Percentiles rank a stretch among this genome's conserved stretches.
These are phyloP conservation scores for Addax nasomaculatus DNA, from an alignment of 2,113 vertebrate species.

Conservation along the genomic window DNA sequence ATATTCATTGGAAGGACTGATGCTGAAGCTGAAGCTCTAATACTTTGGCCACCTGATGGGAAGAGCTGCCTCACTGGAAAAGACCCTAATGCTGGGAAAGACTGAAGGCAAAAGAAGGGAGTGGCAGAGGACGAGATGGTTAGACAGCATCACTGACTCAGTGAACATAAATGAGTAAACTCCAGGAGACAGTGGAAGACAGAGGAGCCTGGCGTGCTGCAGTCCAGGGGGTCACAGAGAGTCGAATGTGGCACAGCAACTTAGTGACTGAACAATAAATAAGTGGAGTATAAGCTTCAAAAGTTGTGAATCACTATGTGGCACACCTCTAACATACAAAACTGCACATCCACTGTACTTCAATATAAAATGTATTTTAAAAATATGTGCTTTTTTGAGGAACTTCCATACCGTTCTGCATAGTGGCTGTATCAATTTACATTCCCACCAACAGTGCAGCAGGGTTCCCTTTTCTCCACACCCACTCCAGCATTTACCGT, in stretches of 20 bases:
- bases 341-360: neutral
- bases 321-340: neutral
- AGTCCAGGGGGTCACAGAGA: neutral
- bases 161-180: neutral
- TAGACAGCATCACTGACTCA: neutral
- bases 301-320: neutral
- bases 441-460: neutral
- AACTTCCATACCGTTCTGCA: neutral
- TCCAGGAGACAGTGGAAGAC: neutral
- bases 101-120: neutral
- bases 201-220: neutral
- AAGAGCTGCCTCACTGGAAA: neutral
- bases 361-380: rapidly evolving
- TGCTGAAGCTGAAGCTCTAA: neutral
- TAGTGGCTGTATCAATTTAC: neutral
- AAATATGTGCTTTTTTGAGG: neutral
- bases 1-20: neutral
- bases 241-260: neutral
- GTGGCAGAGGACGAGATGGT: neutral
- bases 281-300: neutral
- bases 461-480: neutral
- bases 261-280: neutral
- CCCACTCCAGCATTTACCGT: neutral
- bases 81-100: neutral
- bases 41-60: neutral